These are phyloP conservation scores for Camptogramma bilineatum DNA, from an alignment of 2,888 invertebrate genomes.

Conservation along the genomic window DNA sequence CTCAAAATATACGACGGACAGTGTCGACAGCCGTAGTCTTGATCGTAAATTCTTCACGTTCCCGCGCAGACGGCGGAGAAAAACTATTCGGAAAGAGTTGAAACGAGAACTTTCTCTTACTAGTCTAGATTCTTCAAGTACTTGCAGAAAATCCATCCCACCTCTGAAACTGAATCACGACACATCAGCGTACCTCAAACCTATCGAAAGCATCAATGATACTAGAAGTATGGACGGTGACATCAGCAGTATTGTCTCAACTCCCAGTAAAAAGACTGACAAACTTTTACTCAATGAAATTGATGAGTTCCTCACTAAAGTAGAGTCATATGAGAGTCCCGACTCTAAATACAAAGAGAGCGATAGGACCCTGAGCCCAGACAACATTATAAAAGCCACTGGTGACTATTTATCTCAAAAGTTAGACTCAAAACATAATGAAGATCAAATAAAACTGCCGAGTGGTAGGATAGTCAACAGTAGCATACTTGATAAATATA, in stretches of 20 bases:
- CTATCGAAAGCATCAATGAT: conserved; percentile 37
- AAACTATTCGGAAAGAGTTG: conserved; percentile 53
- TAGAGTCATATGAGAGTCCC: conserved; percentile 75
- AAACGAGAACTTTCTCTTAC: conserved; percentile 64
- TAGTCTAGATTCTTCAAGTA: conserved; percentile 62
- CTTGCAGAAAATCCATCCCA: conserved; percentile 51
- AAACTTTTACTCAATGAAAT: conserved; percentile 78
- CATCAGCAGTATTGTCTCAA: conserved; percentile 76
- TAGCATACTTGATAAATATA: conserved; percentile 75
- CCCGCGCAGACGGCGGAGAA: conserved; percentile 72
- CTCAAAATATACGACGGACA: conserved; percentile 63
- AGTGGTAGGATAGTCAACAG: conserved; percentile 69
- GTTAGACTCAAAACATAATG: conserved; percentile 59
- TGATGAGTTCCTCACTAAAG: conserved; percentile 78
- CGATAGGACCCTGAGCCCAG: conserved; percentile 55
- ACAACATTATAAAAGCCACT: conserved; percentile 75
- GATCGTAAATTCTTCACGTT: conserved; percentile 75
- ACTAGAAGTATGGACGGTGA: conserved; percentile 77
- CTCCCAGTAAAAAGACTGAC: conserved; percentile 78
- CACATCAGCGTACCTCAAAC: conserved; percentile 23
- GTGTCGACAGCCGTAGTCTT: conserved; percentile 63
- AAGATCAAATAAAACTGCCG: conserved; percentile 62
- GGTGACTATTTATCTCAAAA: conserved; percentile 74
- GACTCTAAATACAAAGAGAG: conserved; percentile 62
- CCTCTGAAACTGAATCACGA: conserved; percentile 53